These are phyloP conservation scores for Acanthurus leucopareius DNA, from an alignment of 2,797 vertebrate genomes.

Conservation along the genomic window DNA sequence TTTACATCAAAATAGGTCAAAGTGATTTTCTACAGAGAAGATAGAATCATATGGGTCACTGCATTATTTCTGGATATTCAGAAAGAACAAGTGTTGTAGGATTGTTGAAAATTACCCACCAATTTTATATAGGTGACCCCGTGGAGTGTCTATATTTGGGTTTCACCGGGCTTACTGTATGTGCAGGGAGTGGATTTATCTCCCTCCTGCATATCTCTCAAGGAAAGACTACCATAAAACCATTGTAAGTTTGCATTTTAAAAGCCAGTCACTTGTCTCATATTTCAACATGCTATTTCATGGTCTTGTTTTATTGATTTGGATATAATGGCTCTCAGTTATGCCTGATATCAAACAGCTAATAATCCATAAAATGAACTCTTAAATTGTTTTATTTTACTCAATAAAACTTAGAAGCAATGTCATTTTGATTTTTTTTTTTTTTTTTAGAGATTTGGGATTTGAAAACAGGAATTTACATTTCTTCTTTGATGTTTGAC, in stretches of 20 bases:
- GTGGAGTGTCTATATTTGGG: constrained; percentile 83
- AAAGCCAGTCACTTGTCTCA: not conserved
- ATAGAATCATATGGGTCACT: constrained; percentile 86
- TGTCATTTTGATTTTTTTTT: constrained; percentile 44
- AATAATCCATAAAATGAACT: constrained; percentile 23
- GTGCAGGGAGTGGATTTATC: constrained; percentile 46
- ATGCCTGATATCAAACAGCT: constrained; percentile 13
- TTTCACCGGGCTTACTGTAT: constrained; percentile 54
- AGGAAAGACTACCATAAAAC: constrained; percentile 13
- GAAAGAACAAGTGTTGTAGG: constrained; percentile 76
- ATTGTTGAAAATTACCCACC: constrained; percentile 82
- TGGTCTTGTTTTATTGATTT: constrained; percentile 1
- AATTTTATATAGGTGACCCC: constrained; percentile 86
- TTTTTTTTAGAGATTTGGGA: constrained; percentile 32
- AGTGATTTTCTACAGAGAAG: constrained; percentile 80
- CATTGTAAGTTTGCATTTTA: not conserved
- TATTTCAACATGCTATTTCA: constrained; percentile 6
- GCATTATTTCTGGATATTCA: constrained; percentile 86
- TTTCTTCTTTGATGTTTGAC: constrained; percentile 54
- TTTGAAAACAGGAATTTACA: constrained; percentile 49
- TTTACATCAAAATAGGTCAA: constrained; percentile 86
- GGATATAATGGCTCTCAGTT: constrained; percentile 7
- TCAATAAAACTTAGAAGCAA: constrained; percentile 1
- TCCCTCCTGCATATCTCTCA: constrained; percentile 34
- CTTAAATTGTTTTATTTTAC: constrained; percentile 18